A percentile compares a stretch with the other conserved stretches of the same genome.
phyloP scores from a whole-genome alignment of 2,797 vertebrate species.

The Toxotes lorentzi region DNA sequence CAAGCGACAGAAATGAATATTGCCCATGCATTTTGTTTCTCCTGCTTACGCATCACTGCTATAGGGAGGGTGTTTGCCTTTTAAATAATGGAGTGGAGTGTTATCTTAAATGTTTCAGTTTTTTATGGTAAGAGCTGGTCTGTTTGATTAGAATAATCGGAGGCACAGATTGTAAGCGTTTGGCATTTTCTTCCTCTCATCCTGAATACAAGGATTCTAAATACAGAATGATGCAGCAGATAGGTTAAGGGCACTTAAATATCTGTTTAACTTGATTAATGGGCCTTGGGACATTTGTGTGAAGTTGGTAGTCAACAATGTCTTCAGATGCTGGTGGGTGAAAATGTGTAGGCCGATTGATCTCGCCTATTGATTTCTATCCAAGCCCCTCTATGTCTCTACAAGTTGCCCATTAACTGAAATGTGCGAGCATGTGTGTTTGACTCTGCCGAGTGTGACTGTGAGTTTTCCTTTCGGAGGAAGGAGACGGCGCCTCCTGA shows the following conservation, averaged over 20 bases:
- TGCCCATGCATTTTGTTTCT: conserved; percentile 20
- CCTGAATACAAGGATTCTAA: conserved; percentile 61
- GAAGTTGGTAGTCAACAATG: conserved; percentile 61
- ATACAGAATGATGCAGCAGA: conserved; percentile 70
- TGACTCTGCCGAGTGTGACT: conserved; percentile 46
- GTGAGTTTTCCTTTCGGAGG: conserved; percentile 52
- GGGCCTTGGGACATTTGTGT: conserved; percentile 77
- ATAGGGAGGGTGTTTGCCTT: conserved; percentile 10
- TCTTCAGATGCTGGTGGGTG: conserved; percentile 44
- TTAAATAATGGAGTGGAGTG: conserved; percentile 52
- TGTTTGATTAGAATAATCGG: conserved; percentile 34
- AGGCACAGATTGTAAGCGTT: conserved; percentile 27
- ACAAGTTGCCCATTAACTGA: conserved; percentile 73
- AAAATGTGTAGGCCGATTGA: conserved; percentile 66
- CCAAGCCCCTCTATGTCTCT: conserved; percentile 58
- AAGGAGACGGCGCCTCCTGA: conserved; percentile 58
- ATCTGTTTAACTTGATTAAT: conserved; percentile 76
- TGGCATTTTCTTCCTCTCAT: conserved; percentile 53
- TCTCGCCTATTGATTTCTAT: conserved; percentile 76
- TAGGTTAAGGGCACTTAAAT: conserved; percentile 68
- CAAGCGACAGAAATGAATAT: conserved; percentile 1
- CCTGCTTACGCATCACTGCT: conserved; percentile 11
- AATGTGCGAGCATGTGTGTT: conserved; percentile 50
- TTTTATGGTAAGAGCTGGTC: conserved; percentile 30
- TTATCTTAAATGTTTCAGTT: conserved; percentile 47